Conservation (phyloP, 2,888 invertebrate genomes). For the Trachelus tabidus region DNA sequence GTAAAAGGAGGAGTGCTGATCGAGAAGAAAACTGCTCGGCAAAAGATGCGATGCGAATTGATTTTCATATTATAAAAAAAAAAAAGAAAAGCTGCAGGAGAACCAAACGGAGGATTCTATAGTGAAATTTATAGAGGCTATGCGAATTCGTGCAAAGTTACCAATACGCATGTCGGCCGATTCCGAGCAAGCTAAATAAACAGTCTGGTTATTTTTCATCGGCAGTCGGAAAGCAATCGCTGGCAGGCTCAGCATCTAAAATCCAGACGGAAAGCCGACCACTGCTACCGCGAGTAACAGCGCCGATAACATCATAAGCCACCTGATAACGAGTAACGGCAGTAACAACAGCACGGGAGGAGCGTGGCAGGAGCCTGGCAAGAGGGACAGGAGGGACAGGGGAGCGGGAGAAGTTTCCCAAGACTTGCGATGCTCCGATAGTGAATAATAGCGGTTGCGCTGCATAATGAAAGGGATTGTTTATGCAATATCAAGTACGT, state of each 20-base stretch:
- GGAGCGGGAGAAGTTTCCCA: conserved; percentile 38
- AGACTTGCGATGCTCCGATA: conserved; percentile 44
- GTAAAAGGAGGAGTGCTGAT: neutral
- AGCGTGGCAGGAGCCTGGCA: too few species aligned
- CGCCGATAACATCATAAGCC: neutral
- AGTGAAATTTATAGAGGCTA: neutral
- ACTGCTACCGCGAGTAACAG: neutral
- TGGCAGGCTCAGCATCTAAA: neutral
- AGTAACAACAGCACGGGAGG: neutral
- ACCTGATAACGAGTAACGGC: neutral
- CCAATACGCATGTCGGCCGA: neutral
- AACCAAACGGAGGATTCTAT: too few species aligned
- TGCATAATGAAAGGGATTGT: neutral
- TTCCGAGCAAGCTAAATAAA: neutral
- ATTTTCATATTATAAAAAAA: neutral
- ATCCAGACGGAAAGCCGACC: neutral
- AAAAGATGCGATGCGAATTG: neutral
- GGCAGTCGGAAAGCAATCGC: too few species aligned
- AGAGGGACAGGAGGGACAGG: neutral
- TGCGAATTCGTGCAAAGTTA: neutral
- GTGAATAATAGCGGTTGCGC: conserved; percentile 37
- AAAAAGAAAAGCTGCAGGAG: neutral
- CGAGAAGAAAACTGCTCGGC: neutral
- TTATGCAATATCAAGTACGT: neutral
- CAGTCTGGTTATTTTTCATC: too few species aligned